phyloP scores from a whole-genome alignment of 2,888 invertebrate species.

The Theretra japonica region DNA sequence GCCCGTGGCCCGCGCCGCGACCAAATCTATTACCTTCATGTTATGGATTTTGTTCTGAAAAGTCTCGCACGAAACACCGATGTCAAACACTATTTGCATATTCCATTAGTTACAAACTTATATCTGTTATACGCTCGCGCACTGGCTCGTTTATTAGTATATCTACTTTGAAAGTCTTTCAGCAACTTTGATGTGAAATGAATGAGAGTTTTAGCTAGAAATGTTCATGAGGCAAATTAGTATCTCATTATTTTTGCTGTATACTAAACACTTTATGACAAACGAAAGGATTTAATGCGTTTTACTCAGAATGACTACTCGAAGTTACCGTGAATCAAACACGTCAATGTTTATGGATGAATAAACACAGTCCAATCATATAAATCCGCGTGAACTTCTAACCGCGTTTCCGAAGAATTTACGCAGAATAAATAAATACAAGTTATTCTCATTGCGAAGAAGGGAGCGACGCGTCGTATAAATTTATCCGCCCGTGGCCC shows the following conservation, averaged over 20 bases:
- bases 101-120: slow-evolving; percentile 19
- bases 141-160: not conserved
- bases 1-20: slow-evolving; percentile 28
- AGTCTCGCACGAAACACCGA: slow-evolving; percentile 40
- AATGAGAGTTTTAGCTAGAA: not conserved
- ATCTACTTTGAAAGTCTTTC: not conserved
- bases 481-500: slow-evolving; percentile 65
- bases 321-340: slow-evolving; percentile 10
- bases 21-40: slow-evolving; percentile 46
- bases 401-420: slow-evolving; percentile 21
- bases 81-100: slow-evolving; percentile 26
- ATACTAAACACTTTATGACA: slow-evolving; percentile 3
- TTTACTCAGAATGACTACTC: not conserved
- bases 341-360: slow-evolving; percentile 25
- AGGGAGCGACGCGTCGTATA: slow-evolving; percentile 49
- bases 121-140: slow-evolving; percentile 6
- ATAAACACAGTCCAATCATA: slow-evolving; percentile 21
- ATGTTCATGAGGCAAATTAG: not conserved
- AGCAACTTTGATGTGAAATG: not conserved
- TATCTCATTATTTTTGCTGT: not conserved
- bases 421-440: slow-evolving; percentile 33
- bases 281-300: not conserved
- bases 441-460: slow-evolving; percentile 54
- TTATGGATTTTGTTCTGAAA: slow-evolving; percentile 44
- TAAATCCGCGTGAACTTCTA: slow-evolving; percentile 12